Conservation (phyloP, 2,888 invertebrate genomes). For the Drosophila phalerata region DNA sequence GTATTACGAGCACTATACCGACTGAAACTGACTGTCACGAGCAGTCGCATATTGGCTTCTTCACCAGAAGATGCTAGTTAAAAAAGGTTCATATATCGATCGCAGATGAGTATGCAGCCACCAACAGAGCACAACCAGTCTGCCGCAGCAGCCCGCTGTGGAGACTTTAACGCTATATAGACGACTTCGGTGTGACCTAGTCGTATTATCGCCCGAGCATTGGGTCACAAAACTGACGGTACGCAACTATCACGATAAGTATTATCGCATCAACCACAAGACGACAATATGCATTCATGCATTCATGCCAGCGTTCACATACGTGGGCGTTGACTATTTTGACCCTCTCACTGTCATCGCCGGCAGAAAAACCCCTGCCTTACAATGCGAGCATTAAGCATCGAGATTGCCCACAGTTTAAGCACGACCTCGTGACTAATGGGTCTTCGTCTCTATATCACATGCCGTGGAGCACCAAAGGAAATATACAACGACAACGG, state of each 20-base stretch:
- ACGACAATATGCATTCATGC: conserved; percentile 19
- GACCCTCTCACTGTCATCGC: neutral
- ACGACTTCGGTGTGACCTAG: neutral
- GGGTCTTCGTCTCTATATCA: neutral
- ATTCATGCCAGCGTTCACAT: neutral
- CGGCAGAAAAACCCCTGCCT: too few species aligned
- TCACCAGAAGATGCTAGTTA: too few species aligned
- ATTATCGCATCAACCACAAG: conserved; percentile 18
- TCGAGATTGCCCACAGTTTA: conserved; percentile 1
- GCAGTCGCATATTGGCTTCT: too few species aligned
- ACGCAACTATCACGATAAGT: conserved; percentile 1
- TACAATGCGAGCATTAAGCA: conserved; percentile 3
- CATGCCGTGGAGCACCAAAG: neutral
- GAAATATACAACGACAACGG: neutral
- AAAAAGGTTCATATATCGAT: too few species aligned
- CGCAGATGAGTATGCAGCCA: too few species aligned
- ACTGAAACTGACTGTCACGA: too few species aligned
- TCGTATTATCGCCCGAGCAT: neutral
- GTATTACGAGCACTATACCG: neutral
- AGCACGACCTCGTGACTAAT: conserved; percentile 5
- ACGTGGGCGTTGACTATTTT: conserved; percentile 10
- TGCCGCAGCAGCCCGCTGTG: too few species aligned
- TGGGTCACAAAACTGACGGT: conserved; percentile 2
- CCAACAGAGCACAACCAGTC: too few species aligned
- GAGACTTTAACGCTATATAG: too few species aligned